These are phyloP conservation scores for Euzophera pinguis DNA, from an alignment of 2,888 invertebrate genomes.

Conservation along the genomic window DNA sequence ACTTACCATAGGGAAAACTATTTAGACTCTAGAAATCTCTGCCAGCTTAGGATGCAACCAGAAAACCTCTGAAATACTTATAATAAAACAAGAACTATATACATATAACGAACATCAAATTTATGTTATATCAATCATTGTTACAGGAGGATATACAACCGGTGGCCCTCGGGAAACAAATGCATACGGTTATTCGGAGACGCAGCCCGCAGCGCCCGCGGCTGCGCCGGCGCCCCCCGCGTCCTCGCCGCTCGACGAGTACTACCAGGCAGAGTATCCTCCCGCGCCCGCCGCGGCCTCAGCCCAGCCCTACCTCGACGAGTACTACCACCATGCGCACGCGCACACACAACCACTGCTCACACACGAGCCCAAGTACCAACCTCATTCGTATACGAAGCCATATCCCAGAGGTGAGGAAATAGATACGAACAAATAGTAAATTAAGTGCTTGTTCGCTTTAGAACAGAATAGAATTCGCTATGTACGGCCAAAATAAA, in stretches of 20 bases:
- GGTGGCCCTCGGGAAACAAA: slow-evolving; percentile 75
- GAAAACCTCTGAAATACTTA: too few species aligned
- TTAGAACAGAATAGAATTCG: too few species aligned
- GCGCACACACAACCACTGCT: slow-evolving; percentile 82
- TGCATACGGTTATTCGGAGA: slow-evolving; percentile 71
- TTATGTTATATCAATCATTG: slow-evolving; percentile 12
- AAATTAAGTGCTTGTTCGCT: too few species aligned
- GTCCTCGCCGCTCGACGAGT: slow-evolving; percentile 77
- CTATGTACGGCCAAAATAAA: too few species aligned
- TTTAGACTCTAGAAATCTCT: too few species aligned
- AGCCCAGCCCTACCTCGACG: slow-evolving; percentile 83
- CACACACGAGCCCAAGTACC: slow-evolving; percentile 85
- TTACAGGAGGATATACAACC: slow-evolving; percentile 78
- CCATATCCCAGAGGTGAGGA: slow-evolving; percentile 85
- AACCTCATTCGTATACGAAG: slow-evolving; percentile 84
- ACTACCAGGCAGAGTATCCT: slow-evolving; percentile 72
- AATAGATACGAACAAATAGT: background rate
- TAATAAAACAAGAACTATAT: too few species aligned
- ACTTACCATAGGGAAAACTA: too few species aligned
- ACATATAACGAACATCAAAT: background rate
- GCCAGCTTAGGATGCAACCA: too few species aligned
- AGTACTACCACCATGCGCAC: slow-evolving; percentile 87
- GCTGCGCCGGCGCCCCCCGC: slow-evolving; percentile 55
- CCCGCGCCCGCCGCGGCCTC: slow-evolving; percentile 72
- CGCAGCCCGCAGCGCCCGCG: slow-evolving; percentile 42